phyloP scores from a whole-genome alignment of 2,113 vertebrate genomes.

The Corythaeola cristata region DNA sequence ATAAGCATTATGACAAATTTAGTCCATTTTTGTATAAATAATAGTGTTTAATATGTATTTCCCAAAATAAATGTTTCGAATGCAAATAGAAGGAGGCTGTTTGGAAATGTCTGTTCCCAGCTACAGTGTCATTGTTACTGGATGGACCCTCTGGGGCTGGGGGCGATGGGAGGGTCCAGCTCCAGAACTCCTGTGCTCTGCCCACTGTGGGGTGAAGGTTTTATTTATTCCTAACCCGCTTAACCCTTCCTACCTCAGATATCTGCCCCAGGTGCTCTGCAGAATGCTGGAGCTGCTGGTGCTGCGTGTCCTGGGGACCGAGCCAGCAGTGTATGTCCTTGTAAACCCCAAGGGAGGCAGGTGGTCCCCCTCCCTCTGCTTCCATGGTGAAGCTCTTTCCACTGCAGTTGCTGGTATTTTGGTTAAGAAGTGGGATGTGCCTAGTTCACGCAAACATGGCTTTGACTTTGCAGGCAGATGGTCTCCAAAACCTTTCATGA shows the following conservation, averaged over 20 bases:
- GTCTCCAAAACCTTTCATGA: background rate
- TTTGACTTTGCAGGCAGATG: background rate
- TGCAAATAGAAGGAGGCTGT: constrained; percentile 59
- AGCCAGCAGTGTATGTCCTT: background rate
- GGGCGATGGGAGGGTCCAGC: no score
- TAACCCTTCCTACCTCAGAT: background rate
- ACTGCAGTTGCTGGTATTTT: background rate
- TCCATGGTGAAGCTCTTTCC: background rate
- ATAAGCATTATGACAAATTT: constrained; percentile 85
- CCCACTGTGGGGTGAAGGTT: background rate
- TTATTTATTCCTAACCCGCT: background rate
- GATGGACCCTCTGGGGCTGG: fast-evolving
- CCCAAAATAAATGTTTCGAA: constrained; percentile 94
- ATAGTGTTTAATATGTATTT: constrained; percentile 92
- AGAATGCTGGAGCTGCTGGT: background rate
- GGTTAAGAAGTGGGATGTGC: background rate
- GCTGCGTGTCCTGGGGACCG: fast-evolving
- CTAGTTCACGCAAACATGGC: fast-evolving
- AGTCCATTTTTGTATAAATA: constrained; percentile 87
- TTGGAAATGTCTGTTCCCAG: background rate
- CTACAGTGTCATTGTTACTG: fast-evolving
- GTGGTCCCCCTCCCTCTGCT: background rate
- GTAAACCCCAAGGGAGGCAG: background rate
- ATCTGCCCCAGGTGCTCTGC: background rate
- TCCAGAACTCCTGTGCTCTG: background rate